Conservation (phyloP, 1,140 invertebrate genomes). For the Steinernema khuongi region DNA sequence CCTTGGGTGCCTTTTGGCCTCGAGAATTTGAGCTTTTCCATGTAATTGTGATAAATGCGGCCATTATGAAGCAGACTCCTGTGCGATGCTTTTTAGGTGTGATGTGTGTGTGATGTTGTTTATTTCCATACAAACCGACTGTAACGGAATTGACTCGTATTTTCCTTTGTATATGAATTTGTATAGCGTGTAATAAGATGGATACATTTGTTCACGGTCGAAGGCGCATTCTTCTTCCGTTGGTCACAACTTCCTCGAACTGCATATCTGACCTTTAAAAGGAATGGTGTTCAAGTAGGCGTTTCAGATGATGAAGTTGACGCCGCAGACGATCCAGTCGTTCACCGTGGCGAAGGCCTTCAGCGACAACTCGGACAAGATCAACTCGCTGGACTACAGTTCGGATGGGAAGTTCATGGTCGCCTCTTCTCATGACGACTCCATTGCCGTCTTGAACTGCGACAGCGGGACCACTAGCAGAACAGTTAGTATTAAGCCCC, state of each 20-base stretch:
- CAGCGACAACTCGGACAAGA: not conserved
- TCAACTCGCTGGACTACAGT: not conserved
- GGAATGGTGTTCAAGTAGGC: not conserved
- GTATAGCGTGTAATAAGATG: slow-evolving; percentile 7
- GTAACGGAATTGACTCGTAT: not conserved
- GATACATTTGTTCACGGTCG: not conserved
- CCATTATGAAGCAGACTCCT: not conserved
- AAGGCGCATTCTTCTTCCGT: not conserved
- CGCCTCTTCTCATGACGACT: not conserved
- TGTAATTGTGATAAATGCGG: slow-evolving; percentile 13
- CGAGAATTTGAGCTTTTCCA: not conserved
- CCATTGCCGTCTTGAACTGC: not conserved
- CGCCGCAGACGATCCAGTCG: not conserved
- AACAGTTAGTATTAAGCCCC: not conserved
- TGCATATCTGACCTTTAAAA: not conserved
- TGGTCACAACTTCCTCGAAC: not conserved
- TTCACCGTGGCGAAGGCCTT: not conserved
- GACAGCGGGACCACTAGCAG: not conserved
- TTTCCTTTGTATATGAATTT: not conserved
- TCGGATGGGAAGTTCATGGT: not conserved
- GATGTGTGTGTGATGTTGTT: not conserved
- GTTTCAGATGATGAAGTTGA: not conserved
- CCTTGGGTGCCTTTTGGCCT: not conserved
- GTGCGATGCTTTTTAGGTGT: slow-evolving; percentile 9
- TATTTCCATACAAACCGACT: not conserved